Evolutionary conservation across 2,797 vertebrate species (phyloP), one percentile per base, ranked within the genome.

Genomic region (Esox lucius): DNA sequence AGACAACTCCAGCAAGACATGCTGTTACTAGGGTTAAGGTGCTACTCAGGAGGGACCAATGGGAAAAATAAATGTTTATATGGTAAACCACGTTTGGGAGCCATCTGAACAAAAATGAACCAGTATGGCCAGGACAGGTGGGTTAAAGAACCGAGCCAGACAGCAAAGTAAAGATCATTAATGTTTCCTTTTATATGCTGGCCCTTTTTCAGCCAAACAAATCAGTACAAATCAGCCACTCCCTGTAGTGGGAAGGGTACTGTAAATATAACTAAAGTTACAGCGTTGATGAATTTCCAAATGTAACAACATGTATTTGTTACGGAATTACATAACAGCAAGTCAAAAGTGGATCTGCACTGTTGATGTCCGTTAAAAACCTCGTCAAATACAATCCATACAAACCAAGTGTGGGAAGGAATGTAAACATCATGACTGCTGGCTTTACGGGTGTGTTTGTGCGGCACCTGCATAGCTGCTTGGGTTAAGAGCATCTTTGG

Each of bases 361-460:
- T 1, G 28, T 3, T 31, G 28, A 5, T 39, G 4, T 39, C 35
- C 4, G 39, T 8, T 39, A 39, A 39, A 39, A 6, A 46, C 42
- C 13, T 42, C 46, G 8, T 11, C 42, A 3, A 46, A 46, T 46
- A 1, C 9, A 46, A 46, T 80, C 74, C 67, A 53, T 66, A 69
- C 53, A 74, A 75, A 87, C 87, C 88, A 86, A 88, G 70, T 73
- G 65, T 79, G 69, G 81, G 81, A 28, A n/a, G 24, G 4, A 81
- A 77, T 74, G 71, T 90, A 87, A 90, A 84, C 91, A 87, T 92
- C 92, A 90, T 93, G 91, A 91, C 85, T 84, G 81, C 87, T 85
- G 81, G 83, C 76, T 87, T 86, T 81, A 72, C 78, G 71, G 84
- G 62, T 65, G 78, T 89, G 73, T 62, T 79, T 86, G 84, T 72